Base-by-base conservation (phyloP, 2,113 vertebrate species). In the Macquaria ambigua region DNA sequence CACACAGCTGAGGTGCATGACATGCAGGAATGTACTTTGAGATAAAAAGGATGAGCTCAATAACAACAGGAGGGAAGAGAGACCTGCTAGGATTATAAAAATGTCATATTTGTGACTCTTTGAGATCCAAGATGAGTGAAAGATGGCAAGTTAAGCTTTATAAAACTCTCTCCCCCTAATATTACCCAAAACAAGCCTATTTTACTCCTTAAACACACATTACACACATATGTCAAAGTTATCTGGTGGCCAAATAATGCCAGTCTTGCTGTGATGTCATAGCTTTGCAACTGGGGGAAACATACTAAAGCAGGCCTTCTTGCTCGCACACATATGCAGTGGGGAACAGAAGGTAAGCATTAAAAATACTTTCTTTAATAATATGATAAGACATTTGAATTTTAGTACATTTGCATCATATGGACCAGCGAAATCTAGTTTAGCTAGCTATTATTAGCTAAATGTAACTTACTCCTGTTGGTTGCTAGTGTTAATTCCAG, bases 1-100 rank as follows among this genome's bases (percentile, higher is more conserved):
- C 81, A 50, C 75, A 89, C 91, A 92, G 89, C 88, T 88, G 89
- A 92, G 86, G 87, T 73, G 81, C 59, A 86, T 88, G 87, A 90
- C 84, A 93, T 80, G 84, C 74, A 85, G 93, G 86, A 95, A 94
- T 91, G 87, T 77, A 75, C 71, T 16, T 14, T 78, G 85, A 87
- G 74, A 93, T 87, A 85, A 89, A 61, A 48, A 77, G 62, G 87
- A 94, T 82, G 84, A 86, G 82, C 61, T 72, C 37, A 66, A 61
- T 4, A 83, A 70, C 78, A 82, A 58, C 28, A 23, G 52, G 53
- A 46, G 58, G n/a, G 11, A 50, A 15, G 21, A 59, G 20, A 80
- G 50, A 37, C 63, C 31, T 43, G 31, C 64, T 4, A 10, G 48
- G 78, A 28, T 61, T 6, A 43, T 63, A 66, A 46, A 72, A 56